Evolutionary conservation across 2,797 vertebrate genomes (phyloP), one percentile per base, ranked within the genome.

Genomic region (Schizopygopsis pylzovi): DNA sequence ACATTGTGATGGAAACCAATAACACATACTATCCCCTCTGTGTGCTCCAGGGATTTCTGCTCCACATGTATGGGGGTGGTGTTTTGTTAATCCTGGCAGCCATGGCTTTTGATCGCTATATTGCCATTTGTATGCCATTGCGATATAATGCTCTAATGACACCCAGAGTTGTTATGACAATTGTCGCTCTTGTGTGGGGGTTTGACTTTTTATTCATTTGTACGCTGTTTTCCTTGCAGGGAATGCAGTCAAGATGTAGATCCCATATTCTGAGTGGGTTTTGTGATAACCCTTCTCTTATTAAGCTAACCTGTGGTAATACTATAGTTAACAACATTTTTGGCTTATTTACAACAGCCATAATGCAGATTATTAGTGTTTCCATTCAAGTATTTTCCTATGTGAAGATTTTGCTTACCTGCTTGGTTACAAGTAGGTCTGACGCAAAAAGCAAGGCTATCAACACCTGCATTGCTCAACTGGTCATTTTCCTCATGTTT

Each of bases 61-160:
- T 95, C 1, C 95, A 96, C 89, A 91, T 95, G 92, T 96, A 95
- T 1, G 95, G 93, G 0, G 94, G 94, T 9, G 93, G 91, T 0
- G 86, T 95, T 86, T 84, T 95, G 41, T 95, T 96, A 41, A 93
- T 94, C 28, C 91, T 96, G 4, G 94, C 95, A 5, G 95, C 93
- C 0, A 95, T 96, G 95, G 92, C 95, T 4, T 92, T 95, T 43
- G 95, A 96, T 85, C 93, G 95, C 2, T 96, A 94, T 15, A 71
- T 93, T 20, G 95, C 95, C 47, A 95, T 96, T 85, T 96, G 95
- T 72, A 93, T 94, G 89, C 95, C 95, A 2, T 28, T 84, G 39
- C 71, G 79, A 25, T 87, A 87, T 25, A 87, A 87, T 56, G 49
- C 77, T 18, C 25, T 87, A 11, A 87, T 84, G 82, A 75, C 86